Percentiles rank a stretch among this genome's conserved stretches.
These are phyloP conservation scores for Sipunculus nudus DNA, from an alignment of 2,888 invertebrate genomes.

Conservation along the genomic window DNA sequence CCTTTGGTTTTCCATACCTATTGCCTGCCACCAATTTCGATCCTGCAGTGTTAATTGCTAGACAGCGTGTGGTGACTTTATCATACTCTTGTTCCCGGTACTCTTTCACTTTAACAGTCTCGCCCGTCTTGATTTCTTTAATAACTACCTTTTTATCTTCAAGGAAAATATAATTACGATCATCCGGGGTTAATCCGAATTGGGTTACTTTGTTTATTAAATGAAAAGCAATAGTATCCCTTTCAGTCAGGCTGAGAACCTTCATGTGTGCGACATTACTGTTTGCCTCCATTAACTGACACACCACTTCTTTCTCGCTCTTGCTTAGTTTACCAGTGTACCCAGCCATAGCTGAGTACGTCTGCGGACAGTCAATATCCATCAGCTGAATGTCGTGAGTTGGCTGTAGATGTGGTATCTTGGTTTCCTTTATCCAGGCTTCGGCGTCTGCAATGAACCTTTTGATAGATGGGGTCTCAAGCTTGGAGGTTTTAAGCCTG, in stretches of 20 bases:
- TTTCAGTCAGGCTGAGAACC: conserved; percentile 16
- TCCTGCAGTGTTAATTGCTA: conserved; percentile 18
- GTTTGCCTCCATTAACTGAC: conserved; percentile 7
- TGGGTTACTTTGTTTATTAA: conserved; percentile 12
- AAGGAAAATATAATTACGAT: conserved; percentile 5
- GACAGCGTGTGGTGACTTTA: conserved; percentile 6
- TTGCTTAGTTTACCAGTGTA: conserved; percentile 19
- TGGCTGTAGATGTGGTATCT: conserved; percentile 24
- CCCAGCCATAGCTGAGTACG: conserved; percentile 22
- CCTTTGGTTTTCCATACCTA: conserved; percentile 11
- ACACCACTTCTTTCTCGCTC: conserved; percentile 21
- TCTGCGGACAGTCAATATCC: conserved; percentile 23
- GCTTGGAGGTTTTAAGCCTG: conserved; percentile 1
- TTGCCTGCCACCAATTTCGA: conserved; percentile 8
- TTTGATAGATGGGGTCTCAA: background rate
- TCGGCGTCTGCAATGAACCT: conserved; percentile 18
- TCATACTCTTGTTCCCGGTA: conserved; percentile 12
- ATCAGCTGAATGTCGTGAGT: conserved; percentile 15
- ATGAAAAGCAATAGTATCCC: conserved; percentile 18
- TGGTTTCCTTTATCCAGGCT: conserved; percentile 15
- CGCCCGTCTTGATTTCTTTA: conserved; percentile 27
- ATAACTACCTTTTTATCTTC: conserved; percentile 8
- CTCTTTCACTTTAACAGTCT: background rate
- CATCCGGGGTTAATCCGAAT: conserved; percentile 14
- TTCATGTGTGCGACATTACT: conserved; percentile 7